Evolutionary conservation across 2,888 invertebrate genomes (phyloP).

Genomic region (Acanthosoma haemorrhoidale): DNA sequence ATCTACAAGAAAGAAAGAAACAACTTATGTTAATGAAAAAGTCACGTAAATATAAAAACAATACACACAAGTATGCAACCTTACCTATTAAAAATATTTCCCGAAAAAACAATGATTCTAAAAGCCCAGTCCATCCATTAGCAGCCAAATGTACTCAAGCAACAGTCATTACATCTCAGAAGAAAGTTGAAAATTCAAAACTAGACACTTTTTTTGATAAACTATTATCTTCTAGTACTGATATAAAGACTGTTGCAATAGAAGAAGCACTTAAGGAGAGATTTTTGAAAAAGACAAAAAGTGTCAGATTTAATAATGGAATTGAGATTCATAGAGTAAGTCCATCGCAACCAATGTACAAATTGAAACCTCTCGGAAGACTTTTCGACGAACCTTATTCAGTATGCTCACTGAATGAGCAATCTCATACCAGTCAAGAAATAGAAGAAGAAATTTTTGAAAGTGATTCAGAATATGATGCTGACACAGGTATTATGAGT

Average conservation of each 20-base stretch:
- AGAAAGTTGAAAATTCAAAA: background rate
- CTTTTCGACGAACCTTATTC: background rate
- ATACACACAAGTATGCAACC: background rate
- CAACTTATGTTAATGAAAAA: background rate
- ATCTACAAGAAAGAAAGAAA: background rate
- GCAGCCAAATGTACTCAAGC: background rate
- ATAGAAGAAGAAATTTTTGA: background rate
- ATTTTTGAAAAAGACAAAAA: conserved; percentile 1
- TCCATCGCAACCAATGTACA: background rate
- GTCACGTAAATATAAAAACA: no score
- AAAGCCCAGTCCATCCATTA: background rate
- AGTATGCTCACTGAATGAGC: background rate
- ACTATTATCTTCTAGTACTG: background rate
- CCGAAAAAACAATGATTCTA: background rate
- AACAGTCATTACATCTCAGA: background rate
- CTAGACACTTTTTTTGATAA: background rate
- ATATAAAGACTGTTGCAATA: background rate
- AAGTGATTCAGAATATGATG: conserved; percentile 3
- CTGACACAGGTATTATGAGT: background rate
- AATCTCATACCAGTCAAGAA: background rate
- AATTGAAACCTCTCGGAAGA: background rate
- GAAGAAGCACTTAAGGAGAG: background rate
- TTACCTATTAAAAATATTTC: background rate
- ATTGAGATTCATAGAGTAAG: background rate
- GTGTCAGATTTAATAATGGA: background rate